phyloP scores from a whole-genome alignment of 2,113 vertebrate species.

The Nicator chloris region DNA sequence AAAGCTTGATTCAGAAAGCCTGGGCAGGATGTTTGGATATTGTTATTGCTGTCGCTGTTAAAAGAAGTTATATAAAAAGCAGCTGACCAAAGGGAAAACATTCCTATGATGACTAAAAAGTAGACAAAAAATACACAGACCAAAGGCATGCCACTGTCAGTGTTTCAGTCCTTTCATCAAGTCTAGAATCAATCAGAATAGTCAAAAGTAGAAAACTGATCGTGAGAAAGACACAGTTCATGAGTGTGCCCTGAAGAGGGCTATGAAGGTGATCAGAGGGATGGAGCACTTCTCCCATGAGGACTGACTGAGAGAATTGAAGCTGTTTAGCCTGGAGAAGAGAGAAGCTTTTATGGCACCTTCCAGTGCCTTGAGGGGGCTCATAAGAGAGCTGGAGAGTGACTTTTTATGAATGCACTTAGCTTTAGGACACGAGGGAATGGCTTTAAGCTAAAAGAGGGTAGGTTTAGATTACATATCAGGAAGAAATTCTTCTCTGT shows the following conservation, averaged over 20 bases:
- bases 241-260: not conserved
- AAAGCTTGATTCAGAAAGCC: not conserved
- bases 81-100: not conserved
- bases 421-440: not conserved
- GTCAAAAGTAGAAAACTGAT: not conserved
- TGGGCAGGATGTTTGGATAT: not conserved
- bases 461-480: not conserved
- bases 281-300: not conserved
- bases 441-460: not conserved
- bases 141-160: not conserved
- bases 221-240: not conserved
- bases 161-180: not conserved
- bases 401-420: not conserved
- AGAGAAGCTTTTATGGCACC: not conserved
- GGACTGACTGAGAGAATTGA: not conserved
- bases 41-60: not conserved
- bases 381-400: not conserved
- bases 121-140: not conserved
- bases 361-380: not conserved
- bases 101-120: not conserved
- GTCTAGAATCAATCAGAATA: not conserved
- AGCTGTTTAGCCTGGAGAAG: not conserved
- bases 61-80: not conserved
- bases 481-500: not conserved
- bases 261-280: not conserved